phyloP scores from a whole-genome alignment of 2,888 invertebrate genomes.

The Acleris cristana region DNA sequence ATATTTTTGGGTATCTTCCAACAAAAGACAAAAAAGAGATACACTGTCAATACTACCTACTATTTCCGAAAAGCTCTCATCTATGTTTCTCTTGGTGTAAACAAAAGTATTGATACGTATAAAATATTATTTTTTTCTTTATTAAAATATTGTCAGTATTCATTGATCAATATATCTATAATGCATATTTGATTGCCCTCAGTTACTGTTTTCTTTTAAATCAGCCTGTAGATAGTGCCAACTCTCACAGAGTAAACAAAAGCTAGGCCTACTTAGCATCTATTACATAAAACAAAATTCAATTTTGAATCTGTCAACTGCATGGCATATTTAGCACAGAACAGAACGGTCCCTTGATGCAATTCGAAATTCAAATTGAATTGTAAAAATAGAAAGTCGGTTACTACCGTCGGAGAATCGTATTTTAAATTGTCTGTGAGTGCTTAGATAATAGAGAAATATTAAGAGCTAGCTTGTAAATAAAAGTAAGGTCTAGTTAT shows the following conservation, averaged over 20 bases:
- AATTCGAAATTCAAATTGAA: constrained; percentile 68
- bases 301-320: constrained; percentile 47
- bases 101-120: background rate
- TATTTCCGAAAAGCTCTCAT: too few relatives aligned
- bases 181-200: background rate
- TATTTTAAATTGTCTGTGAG: too few relatives aligned
- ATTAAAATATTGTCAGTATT: too few relatives aligned
- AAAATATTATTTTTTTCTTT: background rate
- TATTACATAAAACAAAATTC: constrained; percentile 58
- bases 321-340: constrained; percentile 68
- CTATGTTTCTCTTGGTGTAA: too few relatives aligned
- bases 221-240: constrained; percentile 41
- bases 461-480: too few relatives aligned
- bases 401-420: constrained; percentile 29
- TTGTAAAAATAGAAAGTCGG: constrained; percentile 62
- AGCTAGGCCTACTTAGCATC: constrained; percentile 51
- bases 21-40: too few relatives aligned
- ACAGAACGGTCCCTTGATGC: constrained; percentile 52
- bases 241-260: constrained; percentile 38
- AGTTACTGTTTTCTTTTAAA: background rate
- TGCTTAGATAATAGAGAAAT: too few relatives aligned
- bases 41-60: too few relatives aligned
- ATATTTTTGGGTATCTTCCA: too few relatives aligned
- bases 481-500: too few relatives aligned
- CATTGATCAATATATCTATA: too few relatives aligned